Conservation (phyloP, 2,113 vertebrate genomes). For the Paracanthobrama guichenoti region DNA sequence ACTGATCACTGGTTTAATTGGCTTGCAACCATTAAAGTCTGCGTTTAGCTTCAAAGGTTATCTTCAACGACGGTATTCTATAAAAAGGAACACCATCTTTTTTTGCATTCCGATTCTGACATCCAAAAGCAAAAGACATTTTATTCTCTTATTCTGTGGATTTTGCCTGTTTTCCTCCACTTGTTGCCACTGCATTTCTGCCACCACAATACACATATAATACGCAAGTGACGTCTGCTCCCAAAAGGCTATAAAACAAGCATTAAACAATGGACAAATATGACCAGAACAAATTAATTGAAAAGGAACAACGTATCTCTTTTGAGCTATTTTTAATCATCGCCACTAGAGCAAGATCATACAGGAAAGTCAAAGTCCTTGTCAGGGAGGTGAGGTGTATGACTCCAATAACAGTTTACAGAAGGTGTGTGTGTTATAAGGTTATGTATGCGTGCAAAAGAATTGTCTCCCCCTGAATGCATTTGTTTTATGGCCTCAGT, state of each 20-base stretch:
- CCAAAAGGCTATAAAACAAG: neutral
- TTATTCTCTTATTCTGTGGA: no score
- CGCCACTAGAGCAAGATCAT: neutral
- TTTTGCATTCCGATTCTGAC: no score
- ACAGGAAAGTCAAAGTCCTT: neutral
- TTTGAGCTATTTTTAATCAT: neutral
- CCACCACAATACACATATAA: no score
- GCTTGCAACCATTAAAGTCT: no score
- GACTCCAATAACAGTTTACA: slow-evolving; percentile 5
- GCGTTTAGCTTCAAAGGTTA: no score
- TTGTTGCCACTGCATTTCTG: no score
- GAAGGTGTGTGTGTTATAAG: slow-evolving; percentile 1
- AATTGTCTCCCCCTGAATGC: slow-evolving; percentile 33
- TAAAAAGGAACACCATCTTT: no score
- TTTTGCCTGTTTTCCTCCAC: no score
- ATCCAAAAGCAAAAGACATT: no score
- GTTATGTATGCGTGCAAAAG: slow-evolving; percentile 37
- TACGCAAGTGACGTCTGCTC: no score
- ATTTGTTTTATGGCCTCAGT: slow-evolving; percentile 22
- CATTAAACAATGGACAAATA: neutral
- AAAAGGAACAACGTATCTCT: neutral
- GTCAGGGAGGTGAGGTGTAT: neutral
- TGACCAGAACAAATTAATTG: neutral
- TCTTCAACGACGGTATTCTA: no score
- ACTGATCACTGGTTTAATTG: no score